Base-by-base conservation (phyloP, 1,140 invertebrate species). In the Drosophila rufa region DNA sequence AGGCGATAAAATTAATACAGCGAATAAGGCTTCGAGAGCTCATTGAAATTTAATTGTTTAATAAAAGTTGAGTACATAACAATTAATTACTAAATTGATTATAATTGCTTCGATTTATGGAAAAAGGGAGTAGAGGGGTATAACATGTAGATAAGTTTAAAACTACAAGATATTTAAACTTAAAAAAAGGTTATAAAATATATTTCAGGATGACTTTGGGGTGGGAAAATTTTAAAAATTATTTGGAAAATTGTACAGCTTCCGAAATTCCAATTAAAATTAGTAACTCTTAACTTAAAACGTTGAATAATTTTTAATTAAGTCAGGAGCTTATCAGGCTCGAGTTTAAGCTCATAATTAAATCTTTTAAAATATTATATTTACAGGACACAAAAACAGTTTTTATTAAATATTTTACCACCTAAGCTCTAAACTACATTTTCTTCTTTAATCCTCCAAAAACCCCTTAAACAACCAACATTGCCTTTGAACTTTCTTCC, bases 1-100 rank as follows among this genome's bases (percentile, higher is more conserved):
- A 73, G n/a, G 33, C 27, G 14, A 42, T 22, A n/a, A 15, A 45
- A 56, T n/a, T 8, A 4, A 42, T 48, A 40, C n/a, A 7, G 7
- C 5, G 25, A 14, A 40, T 48, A 30, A n/a, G 33, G 14, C 22
- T 55, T 55, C 9, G 22, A 38, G 8, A 9, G 8, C 19, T 19
- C 19, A 38, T 55, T 55, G 22, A 1, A 55, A 40, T 40, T 40
- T 38, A 55, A 40, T 55, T 55, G 53, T 55, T 55, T 55, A 8
- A 55, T 38, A 22, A 22, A 22, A 22, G 53, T 38, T 38, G 38
- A 55, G 33, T 40, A 11, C 22, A 22, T 22, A 5, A 0, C 53
- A 40, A 40, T 55, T 38, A 55, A 55, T 40, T 55, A 40, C 33
- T 38, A 8, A 38, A 55, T 38, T 55, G 7, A 55, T 38, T 55